Evolutionary conservation across 2,888 invertebrate genomes (phyloP), one percentile per base, ranked within the genome.

Genomic region (Chloromyia formosa): DNA sequence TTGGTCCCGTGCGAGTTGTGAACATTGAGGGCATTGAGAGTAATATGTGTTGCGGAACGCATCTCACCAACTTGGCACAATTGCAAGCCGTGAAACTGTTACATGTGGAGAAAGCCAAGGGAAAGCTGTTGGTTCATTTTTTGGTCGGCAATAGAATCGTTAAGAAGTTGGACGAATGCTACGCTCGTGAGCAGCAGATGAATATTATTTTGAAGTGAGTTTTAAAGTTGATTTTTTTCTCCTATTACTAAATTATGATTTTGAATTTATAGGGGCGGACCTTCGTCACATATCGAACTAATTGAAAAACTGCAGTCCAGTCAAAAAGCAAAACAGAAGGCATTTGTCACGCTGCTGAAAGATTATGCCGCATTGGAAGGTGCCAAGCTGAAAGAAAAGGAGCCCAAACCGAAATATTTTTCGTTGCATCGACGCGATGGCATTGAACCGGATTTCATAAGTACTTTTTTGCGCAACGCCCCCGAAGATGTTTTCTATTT

Each of bases 31-130:
- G 90, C 20, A 84, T 94, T 61, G 95, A 95, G 78, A 89, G 90
- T 75, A 94, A 94, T 80, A 91, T 94, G 89, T 96, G 95, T 82
- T 95, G 95, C 84, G 95, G 95, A 1, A 95, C 95, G 0, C 95
- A 95, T 82, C 94, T 95, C 0, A 87, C 88, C 3, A 94, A 92
- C 83, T 86, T 94, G 40, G 88, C 88, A 75, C 91, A 92, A 82
- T 83, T 92, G 18, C 92, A 92, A 86, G 86, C 87, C 40, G 86
- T 92, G 27, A 92, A 92, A 81, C 80, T 95, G 58, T 82, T 93
- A 14, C 88, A 90, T 71, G 85, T 86, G 0, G 94, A 94, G 80
- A 92, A 93, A 76, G 91, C 92, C 9, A 94, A 93, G 81, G 88
- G 89, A 4, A 89, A 90, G 81, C 87, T 87, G 0, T 86, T 90